Evolutionary conservation across 2,888 invertebrate species (phyloP).

Genomic region (Ectobius pallidus): DNA sequence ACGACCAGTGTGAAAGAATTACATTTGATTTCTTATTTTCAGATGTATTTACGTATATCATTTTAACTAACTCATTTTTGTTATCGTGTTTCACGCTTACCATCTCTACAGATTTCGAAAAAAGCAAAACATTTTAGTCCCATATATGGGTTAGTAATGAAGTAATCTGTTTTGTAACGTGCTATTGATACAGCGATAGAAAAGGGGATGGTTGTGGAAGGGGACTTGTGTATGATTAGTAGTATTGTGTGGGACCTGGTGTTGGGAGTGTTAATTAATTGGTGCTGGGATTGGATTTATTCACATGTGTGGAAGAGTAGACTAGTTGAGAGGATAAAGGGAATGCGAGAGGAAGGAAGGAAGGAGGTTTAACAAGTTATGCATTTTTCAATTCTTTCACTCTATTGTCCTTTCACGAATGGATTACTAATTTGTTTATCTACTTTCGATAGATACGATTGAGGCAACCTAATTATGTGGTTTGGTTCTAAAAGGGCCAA

Average conservation of each 20-base stretch:
- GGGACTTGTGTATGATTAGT: constrained; percentile 32
- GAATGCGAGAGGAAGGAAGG: not conserved
- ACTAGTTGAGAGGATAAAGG: not conserved
- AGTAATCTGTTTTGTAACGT: constrained; percentile 26
- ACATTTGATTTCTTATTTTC: too few species aligned
- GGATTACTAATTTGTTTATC: too few species aligned
- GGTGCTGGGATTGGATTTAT: constrained; percentile 32
- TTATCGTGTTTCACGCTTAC: not conserved
- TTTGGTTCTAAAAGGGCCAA: too few species aligned
- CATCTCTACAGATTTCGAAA: constrained; percentile 22
- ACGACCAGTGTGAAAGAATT: too few species aligned
- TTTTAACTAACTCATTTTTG: not conserved
- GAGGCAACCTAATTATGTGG: too few species aligned
- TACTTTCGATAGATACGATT: too few species aligned
- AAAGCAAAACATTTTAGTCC: constrained; percentile 22
- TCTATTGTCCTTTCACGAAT: too few species aligned
- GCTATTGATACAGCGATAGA: constrained; percentile 25
- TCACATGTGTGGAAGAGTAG: constrained; percentile 25
- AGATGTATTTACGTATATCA: too few species aligned
- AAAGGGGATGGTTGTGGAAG: constrained; percentile 3
- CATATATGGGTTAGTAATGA: constrained; percentile 28
- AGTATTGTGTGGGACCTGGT: constrained; percentile 22
- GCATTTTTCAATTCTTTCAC: too few species aligned
- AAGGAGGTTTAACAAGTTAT: constrained; percentile 21
- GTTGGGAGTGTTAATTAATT: constrained; percentile 29